Percentiles rank a stretch among this genome's conserved stretches.
Conservation (phyloP, 2,888 invertebrate genomes). For the Cryptus armator region DNA sequence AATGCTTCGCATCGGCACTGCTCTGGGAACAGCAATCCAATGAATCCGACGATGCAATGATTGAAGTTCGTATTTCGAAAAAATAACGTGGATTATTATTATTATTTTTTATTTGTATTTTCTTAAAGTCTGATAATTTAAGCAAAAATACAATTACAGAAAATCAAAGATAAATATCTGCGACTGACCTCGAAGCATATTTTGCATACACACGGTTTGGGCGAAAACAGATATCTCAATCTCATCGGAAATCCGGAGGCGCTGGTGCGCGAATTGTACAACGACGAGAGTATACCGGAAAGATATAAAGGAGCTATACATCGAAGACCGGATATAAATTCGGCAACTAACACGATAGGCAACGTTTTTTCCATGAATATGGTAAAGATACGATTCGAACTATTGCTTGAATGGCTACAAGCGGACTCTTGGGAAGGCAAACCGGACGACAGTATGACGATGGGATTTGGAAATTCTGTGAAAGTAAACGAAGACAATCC, state of each 20-base stretch:
- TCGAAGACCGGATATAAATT: slow-evolving; percentile 85
- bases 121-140: background rate
- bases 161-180: slow-evolving; percentile 86
- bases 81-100: background rate
- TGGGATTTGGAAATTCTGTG: slow-evolving; percentile 68
- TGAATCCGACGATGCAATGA: slow-evolving; percentile 72
- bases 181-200: slow-evolving; percentile 85
- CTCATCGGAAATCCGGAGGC: slow-evolving; percentile 84
- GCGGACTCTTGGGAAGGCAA: slow-evolving; percentile 71
- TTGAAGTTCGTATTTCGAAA: slow-evolving; percentile 36
- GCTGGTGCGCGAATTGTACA: slow-evolving; percentile 85
- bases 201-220: slow-evolving; percentile 84
- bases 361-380: slow-evolving; percentile 84
- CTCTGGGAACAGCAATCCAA: slow-evolving; percentile 78
- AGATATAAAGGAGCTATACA: slow-evolving; percentile 79
- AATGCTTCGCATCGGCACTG: slow-evolving; percentile 85
- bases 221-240: slow-evolving; percentile 84
- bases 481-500: slow-evolving; percentile 63
- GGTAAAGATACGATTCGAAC: slow-evolving; percentile 80
- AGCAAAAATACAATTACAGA: slow-evolving; percentile 69
- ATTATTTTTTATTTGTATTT: background rate
- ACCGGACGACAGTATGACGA: slow-evolving; percentile 76
- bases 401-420: slow-evolving; percentile 84
- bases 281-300: slow-evolving; percentile 85
- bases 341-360: slow-evolving; percentile 84